Evolutionary conservation across 2,797 vertebrate species (phyloP).

Genomic region (Amblyraja radiata): DNA sequence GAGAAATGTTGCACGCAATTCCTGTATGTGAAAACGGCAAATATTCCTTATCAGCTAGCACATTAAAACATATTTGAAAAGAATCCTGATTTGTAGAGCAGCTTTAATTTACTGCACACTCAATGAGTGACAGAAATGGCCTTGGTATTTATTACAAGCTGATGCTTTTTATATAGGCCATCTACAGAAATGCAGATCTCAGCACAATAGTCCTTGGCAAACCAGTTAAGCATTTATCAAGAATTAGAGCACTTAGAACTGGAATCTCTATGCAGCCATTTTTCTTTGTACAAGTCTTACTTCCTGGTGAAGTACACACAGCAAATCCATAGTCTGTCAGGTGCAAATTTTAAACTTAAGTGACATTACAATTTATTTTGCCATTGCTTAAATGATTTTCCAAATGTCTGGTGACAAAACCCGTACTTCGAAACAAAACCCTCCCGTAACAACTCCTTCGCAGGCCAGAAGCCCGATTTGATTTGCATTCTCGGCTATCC

Average conservation of each 20-base stretch:
- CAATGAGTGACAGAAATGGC: neutral
- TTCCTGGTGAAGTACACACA: neutral
- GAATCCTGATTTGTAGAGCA: neutral
- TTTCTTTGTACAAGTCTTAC: neutral
- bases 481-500: neutral
- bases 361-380: neutral
- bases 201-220: constrained; percentile 8
- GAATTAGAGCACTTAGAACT: neutral
- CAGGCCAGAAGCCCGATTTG: neutral
- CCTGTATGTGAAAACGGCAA: neutral
- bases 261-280: neutral
- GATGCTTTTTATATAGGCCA: neutral
- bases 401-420: neutral
- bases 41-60: neutral
- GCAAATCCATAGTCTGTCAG: neutral
- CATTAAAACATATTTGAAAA: constrained; percentile 2
- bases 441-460: neutral
- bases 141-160: neutral
- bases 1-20: neutral
- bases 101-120: neutral
- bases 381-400: neutral
- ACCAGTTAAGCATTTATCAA: neutral
- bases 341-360: neutral
- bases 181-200: neutral
- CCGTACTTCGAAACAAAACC: neutral